phyloP scores from a whole-genome alignment of 2,113 vertebrate species.

The Rhadina sibilatrix region DNA sequence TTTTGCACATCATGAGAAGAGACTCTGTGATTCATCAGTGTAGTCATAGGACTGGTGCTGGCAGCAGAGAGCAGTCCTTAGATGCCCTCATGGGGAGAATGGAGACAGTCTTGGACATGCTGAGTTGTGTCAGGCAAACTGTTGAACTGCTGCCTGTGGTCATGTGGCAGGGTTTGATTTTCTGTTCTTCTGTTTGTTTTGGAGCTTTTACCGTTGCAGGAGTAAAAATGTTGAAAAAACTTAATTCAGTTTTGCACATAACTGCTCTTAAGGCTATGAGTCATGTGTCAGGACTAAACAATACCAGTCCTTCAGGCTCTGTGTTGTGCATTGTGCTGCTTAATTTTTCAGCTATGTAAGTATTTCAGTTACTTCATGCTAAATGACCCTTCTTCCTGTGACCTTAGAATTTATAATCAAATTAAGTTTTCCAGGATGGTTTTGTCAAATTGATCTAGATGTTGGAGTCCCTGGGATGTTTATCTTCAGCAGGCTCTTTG shows the following conservation, averaged over 20 bases:
- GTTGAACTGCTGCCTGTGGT: background rate
- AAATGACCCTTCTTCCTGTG: background rate
- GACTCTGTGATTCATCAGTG: background rate
- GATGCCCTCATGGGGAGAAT: background rate
- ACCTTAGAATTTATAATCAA: background rate
- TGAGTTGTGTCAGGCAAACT: background rate
- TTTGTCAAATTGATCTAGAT: background rate
- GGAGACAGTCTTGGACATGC: background rate
- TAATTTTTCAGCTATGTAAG: background rate
- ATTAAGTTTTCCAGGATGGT: background rate
- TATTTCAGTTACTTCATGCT: background rate
- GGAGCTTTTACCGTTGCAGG: background rate
- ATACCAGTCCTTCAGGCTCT: background rate
- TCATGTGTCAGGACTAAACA: background rate
- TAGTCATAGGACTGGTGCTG: background rate
- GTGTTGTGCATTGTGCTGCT: background rate
- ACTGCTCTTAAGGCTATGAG: background rate
- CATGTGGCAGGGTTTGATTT: background rate
- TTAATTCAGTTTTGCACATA: background rate
- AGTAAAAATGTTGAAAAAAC: background rate
- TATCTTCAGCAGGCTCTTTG: background rate
- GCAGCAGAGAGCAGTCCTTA: background rate
- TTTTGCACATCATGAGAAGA: background rate
- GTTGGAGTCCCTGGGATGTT: background rate
- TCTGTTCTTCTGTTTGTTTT: background rate